Percentiles rank a stretch among this genome's conserved stretches.
phyloP scores from a whole-genome alignment of 2,797 vertebrate genomes.

The Gymnopithys bicolor region DNA sequence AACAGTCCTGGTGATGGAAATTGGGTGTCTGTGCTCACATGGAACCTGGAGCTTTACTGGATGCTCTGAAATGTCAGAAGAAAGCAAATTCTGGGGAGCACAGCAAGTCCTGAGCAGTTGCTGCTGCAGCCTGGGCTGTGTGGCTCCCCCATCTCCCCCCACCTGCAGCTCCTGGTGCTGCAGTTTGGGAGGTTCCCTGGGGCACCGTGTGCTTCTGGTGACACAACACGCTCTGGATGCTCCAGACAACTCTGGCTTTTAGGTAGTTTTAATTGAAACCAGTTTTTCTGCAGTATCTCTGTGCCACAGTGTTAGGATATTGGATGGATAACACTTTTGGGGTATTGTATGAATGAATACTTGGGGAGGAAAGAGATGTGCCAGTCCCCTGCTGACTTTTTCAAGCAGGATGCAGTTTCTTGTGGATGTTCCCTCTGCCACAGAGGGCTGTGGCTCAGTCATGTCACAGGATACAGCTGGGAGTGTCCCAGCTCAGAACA shows the following conservation, averaged over 20 bases:
- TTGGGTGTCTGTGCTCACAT: fast-evolving
- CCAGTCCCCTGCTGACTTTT: background rate
- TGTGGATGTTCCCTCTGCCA: fast-evolving
- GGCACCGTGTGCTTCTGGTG: background rate
- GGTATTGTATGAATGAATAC: fast-evolving
- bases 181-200: fast-evolving
- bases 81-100: fast-evolving
- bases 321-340: background rate
- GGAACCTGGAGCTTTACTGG: background rate
- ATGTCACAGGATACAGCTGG: fast-evolving
- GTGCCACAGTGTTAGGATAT: fast-evolving
- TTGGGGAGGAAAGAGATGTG: background rate
- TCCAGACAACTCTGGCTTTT: fast-evolving
- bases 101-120: fast-evolving
- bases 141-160: too few relatives aligned
- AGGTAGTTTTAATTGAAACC: background rate
- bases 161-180: background rate
- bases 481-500: background rate
- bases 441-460: fast-evolving
- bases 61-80: background rate
- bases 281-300: fast-evolving
- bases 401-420: too few relatives aligned
- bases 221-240: background rate
- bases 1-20: fast-evolving
- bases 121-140: background rate